Percentiles rank a stretch among this genome's conserved stretches.
Evolutionary conservation across 2,888 invertebrate species (phyloP).

Genomic region (Campaea margaritaria): DNA sequence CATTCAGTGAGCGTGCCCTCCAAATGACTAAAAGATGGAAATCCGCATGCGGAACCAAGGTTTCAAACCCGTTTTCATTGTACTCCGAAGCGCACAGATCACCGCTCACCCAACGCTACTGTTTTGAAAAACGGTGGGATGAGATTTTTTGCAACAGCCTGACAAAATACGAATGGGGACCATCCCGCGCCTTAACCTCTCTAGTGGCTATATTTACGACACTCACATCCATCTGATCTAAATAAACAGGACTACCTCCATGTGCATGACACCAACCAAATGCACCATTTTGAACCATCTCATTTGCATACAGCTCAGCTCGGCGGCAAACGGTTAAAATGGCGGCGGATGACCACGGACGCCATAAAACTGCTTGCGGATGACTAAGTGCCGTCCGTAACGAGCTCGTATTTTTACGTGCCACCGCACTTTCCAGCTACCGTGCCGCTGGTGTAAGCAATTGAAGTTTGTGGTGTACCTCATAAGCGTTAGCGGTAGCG

Average conservation of each 20-base stretch:
- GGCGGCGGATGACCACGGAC: slow-evolving; percentile 57
- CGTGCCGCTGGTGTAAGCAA: slow-evolving; percentile 35
- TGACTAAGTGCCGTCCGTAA: slow-evolving; percentile 71
- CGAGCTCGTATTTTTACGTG: slow-evolving; percentile 69
- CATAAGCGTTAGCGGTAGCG: slow-evolving; percentile 29
- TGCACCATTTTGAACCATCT: slow-evolving; percentile 10
- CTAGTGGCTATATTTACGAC: background rate
- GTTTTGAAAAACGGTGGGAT: too few relatives aligned
- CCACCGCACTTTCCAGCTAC: slow-evolving; percentile 62
- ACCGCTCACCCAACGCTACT: too few relatives aligned
- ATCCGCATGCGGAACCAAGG: too few relatives aligned
- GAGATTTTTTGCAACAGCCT: too few relatives aligned
- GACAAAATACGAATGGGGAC: too few relatives aligned
- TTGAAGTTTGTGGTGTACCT: slow-evolving; percentile 5
- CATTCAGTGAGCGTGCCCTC: too few relatives aligned
- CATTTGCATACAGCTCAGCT: slow-evolving; percentile 46
- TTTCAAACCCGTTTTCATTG: too few relatives aligned
- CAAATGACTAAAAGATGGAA: too few relatives aligned
- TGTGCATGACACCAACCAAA: slow-evolving; percentile 15
- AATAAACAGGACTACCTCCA: background rate
- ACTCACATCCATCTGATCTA: background rate
- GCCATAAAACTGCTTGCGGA: slow-evolving; percentile 68
- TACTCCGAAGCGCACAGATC: too few relatives aligned
- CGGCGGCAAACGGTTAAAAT: slow-evolving; percentile 38
- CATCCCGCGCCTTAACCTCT: background rate